These are phyloP conservation scores for Ammodytes marinus DNA, from an alignment of 2,113 vertebrate genomes.

Conservation along the genomic window DNA sequence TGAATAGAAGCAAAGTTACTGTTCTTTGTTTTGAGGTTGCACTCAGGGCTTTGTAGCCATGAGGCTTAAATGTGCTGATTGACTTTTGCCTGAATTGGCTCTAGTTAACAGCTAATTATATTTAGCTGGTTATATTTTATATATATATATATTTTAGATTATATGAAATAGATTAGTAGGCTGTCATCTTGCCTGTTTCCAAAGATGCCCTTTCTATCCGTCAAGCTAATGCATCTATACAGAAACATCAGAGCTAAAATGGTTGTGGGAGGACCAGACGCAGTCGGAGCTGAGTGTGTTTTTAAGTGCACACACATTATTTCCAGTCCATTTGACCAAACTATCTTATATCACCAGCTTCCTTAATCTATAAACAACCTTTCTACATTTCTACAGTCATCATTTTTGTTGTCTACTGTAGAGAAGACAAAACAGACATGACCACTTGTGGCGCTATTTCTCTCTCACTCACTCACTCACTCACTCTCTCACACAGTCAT, in stretches of 20 bases:
- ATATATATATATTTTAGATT: neutral
- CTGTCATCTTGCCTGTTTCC: neutral
- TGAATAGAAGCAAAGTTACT: neutral
- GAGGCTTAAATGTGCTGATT: neutral
- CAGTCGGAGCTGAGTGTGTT: slow-evolving; percentile 3
- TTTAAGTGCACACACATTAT: slow-evolving; percentile 15
- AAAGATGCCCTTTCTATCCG: slow-evolving; percentile 33
- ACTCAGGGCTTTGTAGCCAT: neutral
- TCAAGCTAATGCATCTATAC: neutral
- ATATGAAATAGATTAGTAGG: neutral
- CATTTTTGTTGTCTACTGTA: slow-evolving; percentile 6
- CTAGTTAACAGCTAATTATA: neutral
- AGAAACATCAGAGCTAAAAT: slow-evolving; percentile 5
- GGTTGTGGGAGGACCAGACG: neutral
- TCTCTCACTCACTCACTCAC: neutral
- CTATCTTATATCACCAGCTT: neutral
- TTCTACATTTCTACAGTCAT: slow-evolving; percentile 44
- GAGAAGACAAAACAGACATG: slow-evolving; percentile 9
- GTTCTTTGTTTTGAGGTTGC: neutral
- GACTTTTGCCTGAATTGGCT: slow-evolving; percentile 3
- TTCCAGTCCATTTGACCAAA: slow-evolving; percentile 12
- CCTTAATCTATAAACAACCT: slow-evolving; percentile 7
- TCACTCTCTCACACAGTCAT: slow-evolving; percentile 9
- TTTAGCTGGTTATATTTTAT: neutral
- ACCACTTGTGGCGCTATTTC: neutral